Base-by-base conservation (phyloP, 2,888 invertebrate species). In the Agriotes lineatus region DNA sequence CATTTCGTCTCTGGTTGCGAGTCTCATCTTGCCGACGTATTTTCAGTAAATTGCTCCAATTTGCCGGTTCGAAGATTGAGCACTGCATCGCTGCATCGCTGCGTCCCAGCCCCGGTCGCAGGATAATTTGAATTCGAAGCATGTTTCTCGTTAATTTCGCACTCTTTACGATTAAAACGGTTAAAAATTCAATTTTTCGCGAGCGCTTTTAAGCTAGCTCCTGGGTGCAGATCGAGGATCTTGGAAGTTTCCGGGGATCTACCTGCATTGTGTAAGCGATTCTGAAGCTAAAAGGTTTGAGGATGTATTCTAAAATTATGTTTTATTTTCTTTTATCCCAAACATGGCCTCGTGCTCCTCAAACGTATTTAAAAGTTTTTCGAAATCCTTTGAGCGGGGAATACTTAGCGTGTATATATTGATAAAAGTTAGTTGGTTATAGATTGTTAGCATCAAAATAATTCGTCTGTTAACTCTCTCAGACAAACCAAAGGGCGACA, bases 241-340 rank as follows among this genome's bases (percentile, higher is more conserved):
- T 59, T 64, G 25, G 65, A 71, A 71, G 61, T 68, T 54, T 60
- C 33, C 33, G 33, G 19, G 65, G 71, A 71, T 71, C 68, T 71
- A 65, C 68, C 61, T 68, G 67, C 39, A 71, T 71, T 70, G 67
- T 70, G 70, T 56, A 70, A 70, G 67, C 54, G 59, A 62, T 44
- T 48, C 60, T n/a, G 6, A 20, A 33, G 45, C 35, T 60, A 60
- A 60, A 60, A 48, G 45, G 48, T 14, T 48, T 18, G 6, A 18
- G 20, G 42, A 45, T 33, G 60, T 60, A 60, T 60, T 20, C 30
- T 56, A 50, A 56, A 67, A 67, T 67, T 67, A 61, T 52, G 48
- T 20, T 61, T 42, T 42, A 42, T 58, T 42, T 58, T 59, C 59
- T 20, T 37, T 42, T 35, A 61, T 63, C 56, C 50, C 30, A 68